Evolutionary conservation across 1,140 invertebrate species (phyloP), one percentile per base, ranked within the genome.

Genomic region (Drosophila dunni): DNA sequence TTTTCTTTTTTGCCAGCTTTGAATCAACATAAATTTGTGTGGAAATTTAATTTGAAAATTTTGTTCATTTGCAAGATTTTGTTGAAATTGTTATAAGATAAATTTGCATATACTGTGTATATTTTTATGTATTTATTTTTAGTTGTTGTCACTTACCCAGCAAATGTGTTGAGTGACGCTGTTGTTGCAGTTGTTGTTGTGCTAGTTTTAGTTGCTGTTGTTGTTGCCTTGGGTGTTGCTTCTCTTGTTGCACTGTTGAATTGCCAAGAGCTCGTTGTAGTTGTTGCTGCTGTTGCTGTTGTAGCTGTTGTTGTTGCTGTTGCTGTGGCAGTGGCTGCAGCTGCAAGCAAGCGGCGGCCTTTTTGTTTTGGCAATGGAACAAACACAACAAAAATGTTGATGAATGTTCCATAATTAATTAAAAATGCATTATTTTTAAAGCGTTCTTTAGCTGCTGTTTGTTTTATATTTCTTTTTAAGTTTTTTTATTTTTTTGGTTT

Each of bases 361-460:
- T 89, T 80, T 88, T 56, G 80, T 72, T 78, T 83, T 84, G 61
- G 56, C 67, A 81, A 84, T 84, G 78, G 62, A 88, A 88, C 74
- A 89, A 89, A 88, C 78, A 75, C 84, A 88, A 89, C 84, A 78
- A 67, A 84, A 78, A 71, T 77, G 83, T 88, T 89, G 83, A 88
- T 89, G 80, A 88, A 88, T 89, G 81, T 88, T 88, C 84, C 84
- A 88, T 88, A 88, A 89, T 88, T 88, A 88, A 84, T 80, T 61
- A 40, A 66, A 77, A 89, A 66, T 79, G 48, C 67, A 77, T 79
- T 45, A 60, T 48, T 78, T 71, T 53, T 34, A 51, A 71, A 44
- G 38, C 8, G 42, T 42, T 40, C 45, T 13, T 66, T 66, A 36
- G 33, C n/a, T 66, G 40, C 42, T 15, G 1, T 60, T 67, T 57